Evolutionary conservation across 35 echinoderm and acorn worm species (phyloP).

Genomic region (Ptychodera flava): DNA sequence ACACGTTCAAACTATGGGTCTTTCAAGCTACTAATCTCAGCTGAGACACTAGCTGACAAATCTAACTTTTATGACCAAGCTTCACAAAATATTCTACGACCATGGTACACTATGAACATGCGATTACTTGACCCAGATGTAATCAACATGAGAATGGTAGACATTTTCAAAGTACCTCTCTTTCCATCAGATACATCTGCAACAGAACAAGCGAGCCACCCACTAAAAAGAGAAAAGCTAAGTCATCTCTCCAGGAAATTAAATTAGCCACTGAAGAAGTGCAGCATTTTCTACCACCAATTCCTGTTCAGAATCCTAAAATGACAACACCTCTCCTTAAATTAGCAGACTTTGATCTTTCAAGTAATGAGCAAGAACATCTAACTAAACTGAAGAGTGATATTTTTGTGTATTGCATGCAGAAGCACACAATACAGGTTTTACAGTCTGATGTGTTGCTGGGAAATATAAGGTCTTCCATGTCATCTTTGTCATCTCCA

Average conservation of each 20-base stretch:
- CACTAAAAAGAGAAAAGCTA: neutral
- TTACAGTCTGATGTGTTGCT: too few species aligned
- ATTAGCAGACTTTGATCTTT: neutral
- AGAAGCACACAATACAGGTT: too few species aligned
- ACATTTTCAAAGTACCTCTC: neutral
- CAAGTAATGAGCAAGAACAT: neutral
- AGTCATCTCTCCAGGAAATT: neutral
- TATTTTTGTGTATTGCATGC: neutral
- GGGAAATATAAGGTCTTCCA: too few species aligned
- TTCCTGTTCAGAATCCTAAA: neutral
- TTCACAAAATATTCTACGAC: neutral
- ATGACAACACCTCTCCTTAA: neutral
- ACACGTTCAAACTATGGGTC: neutral
- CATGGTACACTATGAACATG: neutral
- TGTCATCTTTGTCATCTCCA: too few species aligned
- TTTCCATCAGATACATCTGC: neutral
- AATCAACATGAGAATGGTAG: neutral
- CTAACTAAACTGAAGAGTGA: neutral
- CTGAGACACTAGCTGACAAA: neutral
- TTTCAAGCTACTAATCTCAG: neutral
- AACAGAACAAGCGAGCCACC: neutral
- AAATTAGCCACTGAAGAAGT: neutral
- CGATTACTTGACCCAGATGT: neutral
- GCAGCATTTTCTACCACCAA: neutral
- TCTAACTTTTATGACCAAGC: neutral